phyloP scores from a whole-genome alignment of 2,113 vertebrate genomes.

The Leptobrachium ailaonicum region DNA sequence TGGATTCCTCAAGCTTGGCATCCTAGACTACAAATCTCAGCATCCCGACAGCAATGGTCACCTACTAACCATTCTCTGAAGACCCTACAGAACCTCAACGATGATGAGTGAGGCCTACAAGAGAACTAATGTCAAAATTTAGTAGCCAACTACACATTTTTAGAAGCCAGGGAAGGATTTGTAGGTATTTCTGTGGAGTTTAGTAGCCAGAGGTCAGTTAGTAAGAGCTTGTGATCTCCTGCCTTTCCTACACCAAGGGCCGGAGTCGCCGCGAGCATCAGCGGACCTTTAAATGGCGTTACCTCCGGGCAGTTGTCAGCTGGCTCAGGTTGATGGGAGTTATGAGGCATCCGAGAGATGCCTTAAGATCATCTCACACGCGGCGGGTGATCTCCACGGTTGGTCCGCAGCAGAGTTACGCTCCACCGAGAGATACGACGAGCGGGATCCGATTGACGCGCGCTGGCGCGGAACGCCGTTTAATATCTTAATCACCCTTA shows the following conservation, averaged over 20 bases:
- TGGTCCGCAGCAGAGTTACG: not conserved
- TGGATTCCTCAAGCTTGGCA: no score
- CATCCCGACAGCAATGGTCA: not conserved
- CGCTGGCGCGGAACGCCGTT: not conserved
- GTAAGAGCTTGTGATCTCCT: no score
- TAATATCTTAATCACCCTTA: not conserved
- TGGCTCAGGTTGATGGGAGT: not conserved
- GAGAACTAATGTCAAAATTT: not conserved
- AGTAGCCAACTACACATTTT: no score
- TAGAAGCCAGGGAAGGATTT: no score
- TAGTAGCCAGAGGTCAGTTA: no score
- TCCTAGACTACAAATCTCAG: not conserved
- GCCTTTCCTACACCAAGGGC: not conserved
- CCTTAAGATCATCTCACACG: not conserved
- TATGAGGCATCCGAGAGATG: not conserved
- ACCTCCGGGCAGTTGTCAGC: not conserved
- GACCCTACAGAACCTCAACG: no score
- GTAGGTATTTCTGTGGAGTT: no score
- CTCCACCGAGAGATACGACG: not conserved
- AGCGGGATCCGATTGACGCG: not conserved
- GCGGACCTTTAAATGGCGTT: not conserved
- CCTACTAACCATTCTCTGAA: no score
- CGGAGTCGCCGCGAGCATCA: not conserved
- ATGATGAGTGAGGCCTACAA: not conserved
- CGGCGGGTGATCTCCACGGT: not conserved